Conservation (phyloP, 2,797 vertebrate genomes). For the Toxotes lorentzi region DNA sequence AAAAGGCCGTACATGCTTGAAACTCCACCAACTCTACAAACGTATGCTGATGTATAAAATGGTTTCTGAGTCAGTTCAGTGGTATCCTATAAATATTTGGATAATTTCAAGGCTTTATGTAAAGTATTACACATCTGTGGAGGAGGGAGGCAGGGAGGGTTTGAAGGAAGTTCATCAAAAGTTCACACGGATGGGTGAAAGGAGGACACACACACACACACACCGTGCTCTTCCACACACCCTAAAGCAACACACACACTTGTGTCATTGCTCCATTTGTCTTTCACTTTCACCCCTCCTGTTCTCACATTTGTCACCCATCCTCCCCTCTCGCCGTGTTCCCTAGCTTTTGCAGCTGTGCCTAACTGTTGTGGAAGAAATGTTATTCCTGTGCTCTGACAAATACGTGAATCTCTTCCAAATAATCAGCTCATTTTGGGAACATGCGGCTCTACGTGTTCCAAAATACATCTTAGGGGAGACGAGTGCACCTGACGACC, state of each 20-base stretch:
- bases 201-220: conserved; percentile 41
- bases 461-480: background rate
- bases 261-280: conserved; percentile 76
- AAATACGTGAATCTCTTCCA: conserved; percentile 56
- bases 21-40: background rate
- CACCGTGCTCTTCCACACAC: conserved; percentile 64
- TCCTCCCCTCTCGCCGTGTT: conserved; percentile 48
- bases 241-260: conserved; percentile 69
- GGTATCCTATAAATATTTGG: conserved; percentile 15
- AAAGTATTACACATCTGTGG: conserved; percentile 25
- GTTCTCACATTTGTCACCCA: conserved; percentile 64
- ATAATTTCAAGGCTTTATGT: conserved; percentile 9
- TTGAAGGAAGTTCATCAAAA: conserved; percentile 63
- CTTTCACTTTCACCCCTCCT: conserved; percentile 45
- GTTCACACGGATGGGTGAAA: conserved; percentile 65
- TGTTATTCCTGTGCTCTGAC: conserved; percentile 35
- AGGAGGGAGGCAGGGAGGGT: conserved; percentile 22
- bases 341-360: conserved; percentile 68
- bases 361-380: conserved; percentile 45
- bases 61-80: background rate
- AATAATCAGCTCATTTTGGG: conserved; percentile 41
- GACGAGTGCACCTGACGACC: conserved; percentile 1
- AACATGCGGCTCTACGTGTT: conserved; percentile 4
- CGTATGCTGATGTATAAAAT: background rate
- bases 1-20: background rate